Evolutionary conservation across 2,888 invertebrate genomes (phyloP).

Genomic region (Eupithecia insigniata): DNA sequence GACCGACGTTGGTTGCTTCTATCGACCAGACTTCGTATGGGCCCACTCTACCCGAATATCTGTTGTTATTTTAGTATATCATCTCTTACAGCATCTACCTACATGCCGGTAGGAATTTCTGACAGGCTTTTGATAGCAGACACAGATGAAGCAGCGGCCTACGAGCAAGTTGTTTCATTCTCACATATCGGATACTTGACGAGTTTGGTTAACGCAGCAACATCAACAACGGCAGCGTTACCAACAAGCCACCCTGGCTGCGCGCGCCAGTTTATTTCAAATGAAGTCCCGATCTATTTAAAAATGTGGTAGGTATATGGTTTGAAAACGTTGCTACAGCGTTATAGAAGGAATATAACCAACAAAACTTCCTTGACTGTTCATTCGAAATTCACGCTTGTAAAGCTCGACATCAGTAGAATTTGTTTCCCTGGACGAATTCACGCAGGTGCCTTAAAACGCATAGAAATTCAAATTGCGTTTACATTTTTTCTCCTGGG

Average conservation of each 20-base stretch:
- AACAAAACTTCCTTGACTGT: constrained; percentile 6
- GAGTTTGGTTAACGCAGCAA: neutral
- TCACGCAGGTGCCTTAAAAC: constrained; percentile 74
- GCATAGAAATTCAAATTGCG: constrained; percentile 81
- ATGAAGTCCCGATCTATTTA: neutral
- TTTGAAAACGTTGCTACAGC: neutral
- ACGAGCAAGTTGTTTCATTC: constrained; percentile 2
- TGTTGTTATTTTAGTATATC: constrained; percentile 49
- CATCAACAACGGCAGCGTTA: no score
- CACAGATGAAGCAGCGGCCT: neutral
- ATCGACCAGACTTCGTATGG: constrained; percentile 68
- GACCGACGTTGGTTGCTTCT: constrained; percentile 74
- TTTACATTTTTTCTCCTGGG: constrained; percentile 80
- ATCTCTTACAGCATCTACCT: constrained; percentile 25
- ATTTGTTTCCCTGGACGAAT: constrained; percentile 46
- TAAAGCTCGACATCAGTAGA: constrained; percentile 27
- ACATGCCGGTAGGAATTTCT: constrained; percentile 22
- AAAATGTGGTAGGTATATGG: neutral
- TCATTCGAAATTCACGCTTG: constrained; percentile 8
- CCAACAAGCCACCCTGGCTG: neutral
- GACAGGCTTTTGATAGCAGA: constrained; percentile 21
- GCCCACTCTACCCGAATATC: constrained; percentile 61
- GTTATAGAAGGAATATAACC: neutral
- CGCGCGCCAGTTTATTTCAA: neutral
- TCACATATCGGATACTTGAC: neutral